These are phyloP conservation scores for Patiria miniata DNA, from an alignment of 35 echinoderm and acorn worm genomes.

Conservation along the genomic window DNA sequence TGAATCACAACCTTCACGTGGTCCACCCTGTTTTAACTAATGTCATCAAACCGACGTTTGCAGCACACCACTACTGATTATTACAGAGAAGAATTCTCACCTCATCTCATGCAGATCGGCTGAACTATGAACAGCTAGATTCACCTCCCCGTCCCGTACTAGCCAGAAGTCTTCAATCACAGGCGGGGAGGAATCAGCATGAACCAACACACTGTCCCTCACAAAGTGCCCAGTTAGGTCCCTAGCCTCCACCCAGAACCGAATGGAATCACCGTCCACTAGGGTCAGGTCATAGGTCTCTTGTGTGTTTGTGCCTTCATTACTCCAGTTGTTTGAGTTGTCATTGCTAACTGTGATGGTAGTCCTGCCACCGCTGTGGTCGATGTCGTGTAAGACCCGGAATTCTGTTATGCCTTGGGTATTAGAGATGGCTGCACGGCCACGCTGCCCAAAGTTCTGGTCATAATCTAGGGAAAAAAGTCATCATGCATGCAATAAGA, in stretches of 20 bases:
- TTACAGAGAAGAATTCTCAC: not conserved
- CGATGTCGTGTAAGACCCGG: conserved; percentile 1
- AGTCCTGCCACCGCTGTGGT: not conserved
- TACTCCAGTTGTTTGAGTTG: conserved; percentile 12
- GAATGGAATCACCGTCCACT: conserved; percentile 45
- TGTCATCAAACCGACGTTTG: too few species aligned
- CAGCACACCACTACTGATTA: not conserved
- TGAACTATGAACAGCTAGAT: conserved; percentile 47
- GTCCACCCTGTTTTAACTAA: too few species aligned
- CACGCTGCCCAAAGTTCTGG: conserved; percentile 33
- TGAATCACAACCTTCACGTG: too few species aligned
- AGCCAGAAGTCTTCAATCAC: conserved; percentile 44
- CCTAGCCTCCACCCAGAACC: conserved; percentile 29
- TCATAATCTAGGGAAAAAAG: conserved; percentile 39
- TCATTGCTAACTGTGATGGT: not conserved
- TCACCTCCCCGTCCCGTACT: conserved; percentile 25
- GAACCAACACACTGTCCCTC: conserved; percentile 7
- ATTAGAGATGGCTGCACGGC: conserved; percentile 50
- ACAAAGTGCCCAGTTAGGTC: conserved; percentile 23
- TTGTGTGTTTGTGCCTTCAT: conserved; percentile 14
- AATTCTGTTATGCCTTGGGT: conserved; percentile 16
- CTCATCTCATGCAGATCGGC: conserved; percentile 43
- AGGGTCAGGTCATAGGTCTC: not conserved
- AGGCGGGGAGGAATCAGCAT: conserved; percentile 47
- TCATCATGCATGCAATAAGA: too few species aligned